phyloP scores from a whole-genome alignment of 2,888 invertebrate genomes.

The Cylindroiulus punctatus region DNA sequence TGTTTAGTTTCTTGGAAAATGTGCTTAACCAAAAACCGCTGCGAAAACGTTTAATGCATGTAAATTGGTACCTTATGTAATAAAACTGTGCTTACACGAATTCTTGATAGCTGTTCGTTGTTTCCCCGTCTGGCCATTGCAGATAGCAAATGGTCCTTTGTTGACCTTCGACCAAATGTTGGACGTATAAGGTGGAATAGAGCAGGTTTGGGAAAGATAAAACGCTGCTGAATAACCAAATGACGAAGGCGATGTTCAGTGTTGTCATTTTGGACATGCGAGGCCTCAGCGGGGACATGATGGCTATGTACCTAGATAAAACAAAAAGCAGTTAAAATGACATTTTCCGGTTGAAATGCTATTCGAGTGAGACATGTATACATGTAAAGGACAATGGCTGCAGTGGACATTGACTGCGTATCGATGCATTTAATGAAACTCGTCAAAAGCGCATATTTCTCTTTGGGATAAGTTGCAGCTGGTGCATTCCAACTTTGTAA shows the following conservation, averaged over 20 bases:
- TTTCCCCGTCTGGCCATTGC: conserved; percentile 86
- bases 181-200: conserved; percentile 77
- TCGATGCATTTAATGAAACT: not conserved
- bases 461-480: not conserved
- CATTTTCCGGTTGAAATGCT: not conserved
- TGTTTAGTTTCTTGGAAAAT: no score
- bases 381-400: not conserved
- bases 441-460: no score
- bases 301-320: conserved; percentile 86
- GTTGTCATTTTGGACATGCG: conserved; percentile 87
- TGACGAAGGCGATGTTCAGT: conserved; percentile 81
- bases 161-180: conserved; percentile 71
- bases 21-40: no score
- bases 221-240: conserved; percentile 83
- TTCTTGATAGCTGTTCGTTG: conserved; percentile 76
- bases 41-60: no score
- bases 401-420: no score
- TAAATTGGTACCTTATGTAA: not conserved
- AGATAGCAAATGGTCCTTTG: conserved; percentile 80
- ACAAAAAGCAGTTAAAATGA: not conserved
- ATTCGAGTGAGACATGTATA: not conserved
- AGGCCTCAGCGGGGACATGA: conserved; percentile 90
- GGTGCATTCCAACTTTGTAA: not conserved
- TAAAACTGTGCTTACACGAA: conserved; percentile 74
- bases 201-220: conserved; percentile 86